Base-by-base conservation (phyloP, 2,797 vertebrate species). In the Phoebastria nigripes region DNA sequence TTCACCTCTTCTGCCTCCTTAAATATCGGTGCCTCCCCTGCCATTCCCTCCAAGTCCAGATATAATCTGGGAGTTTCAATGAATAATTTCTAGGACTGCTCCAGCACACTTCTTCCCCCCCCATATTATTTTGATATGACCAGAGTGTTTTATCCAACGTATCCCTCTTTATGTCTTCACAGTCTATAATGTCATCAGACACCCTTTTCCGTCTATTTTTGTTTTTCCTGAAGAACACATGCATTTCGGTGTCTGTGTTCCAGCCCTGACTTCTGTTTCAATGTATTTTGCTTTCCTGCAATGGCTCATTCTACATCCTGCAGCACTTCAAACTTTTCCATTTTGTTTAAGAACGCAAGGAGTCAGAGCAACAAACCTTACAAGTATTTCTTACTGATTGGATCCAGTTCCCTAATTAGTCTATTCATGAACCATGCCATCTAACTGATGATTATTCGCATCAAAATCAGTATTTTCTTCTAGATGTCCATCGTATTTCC, bases 391-490 rank as follows among this genome's bases (percentile, higher is more conserved):
- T 87, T 73, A 82, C 31, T 66, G 44, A 87, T 81, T 93, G 29
- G 35, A 71, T 89, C 67, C 66, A 82, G 33, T 78, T 92, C 39
- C n/a, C 16, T 91, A 80, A 85, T 92, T 62, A 92, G 25, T 80
- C 74, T 77, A 6, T 94, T 92, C 16, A 67, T 80, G 66, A 91
- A 59, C 44, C 8, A 22, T 87, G 59, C 26, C 44, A 67, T 73
- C 28, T 87, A 92, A 47, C 46, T 70, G 58, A 87, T 66, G 44
- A 81, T 67, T 87, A 62, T 96, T 93, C 90, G n/a, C 84, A 87
- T 94, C 25, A 89, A 82, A 93, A 87, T 63, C 47, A 61, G 25
- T 87, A 58, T 93, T 95, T 97, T 82, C 58, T 96, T 89, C 52
- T 87, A 52, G 25, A 74, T 42, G 41, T 67, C 63, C 37, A 33